Evolutionary conservation across 2,797 vertebrate species (phyloP), one percentile per base, ranked within the genome.

Genomic region (Crypturellus tataupa): DNA sequence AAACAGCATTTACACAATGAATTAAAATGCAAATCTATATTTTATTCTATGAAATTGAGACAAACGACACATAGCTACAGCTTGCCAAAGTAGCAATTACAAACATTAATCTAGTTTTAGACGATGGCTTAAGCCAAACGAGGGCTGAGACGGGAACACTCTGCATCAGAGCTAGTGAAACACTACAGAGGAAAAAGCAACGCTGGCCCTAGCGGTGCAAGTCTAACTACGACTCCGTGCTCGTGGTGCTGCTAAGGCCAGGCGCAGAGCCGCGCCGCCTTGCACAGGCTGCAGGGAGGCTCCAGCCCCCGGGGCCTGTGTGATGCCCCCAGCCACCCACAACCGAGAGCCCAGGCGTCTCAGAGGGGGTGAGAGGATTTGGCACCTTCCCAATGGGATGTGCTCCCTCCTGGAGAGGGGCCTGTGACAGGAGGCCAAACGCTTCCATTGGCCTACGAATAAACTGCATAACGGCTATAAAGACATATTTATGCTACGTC

Each of bases 11-110:
- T 65, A 62, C 58, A 70, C 75, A 93, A 86, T 7, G 10, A 91
- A 91, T 94, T 96, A 91, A 91, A 96, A 95, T 80, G 91, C 83
- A 96, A 95, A 94, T 93, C 68, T 85, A 76, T 19, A 65, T 91
- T 96, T 93, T 93, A 92, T 94, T 94, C 83, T 64, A 78, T 68
- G 60, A 91, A 93, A 93, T 82, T 65, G 62, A 96, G 89, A 96
- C 64, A 94, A 94, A 94, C 42, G 17, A 86, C 79, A 88, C 42
- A 81, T 35, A 59, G 47, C 82, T 88, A 77, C 92, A 93, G 86
- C 60, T 78, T 93, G 85, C 68, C 80, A 95, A 77, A 81, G 71
- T 35, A 93, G 67, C 62, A 89, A 91, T 92, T 91, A 90, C 82
- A 89, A 83, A 80, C 76, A 89, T 89, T 85, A 90, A 89, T 92